Evolutionary conservation across 2,797 vertebrate species (phyloP), one percentile per base, ranked within the genome.

Genomic region (Aplochiton taeniatus): DNA sequence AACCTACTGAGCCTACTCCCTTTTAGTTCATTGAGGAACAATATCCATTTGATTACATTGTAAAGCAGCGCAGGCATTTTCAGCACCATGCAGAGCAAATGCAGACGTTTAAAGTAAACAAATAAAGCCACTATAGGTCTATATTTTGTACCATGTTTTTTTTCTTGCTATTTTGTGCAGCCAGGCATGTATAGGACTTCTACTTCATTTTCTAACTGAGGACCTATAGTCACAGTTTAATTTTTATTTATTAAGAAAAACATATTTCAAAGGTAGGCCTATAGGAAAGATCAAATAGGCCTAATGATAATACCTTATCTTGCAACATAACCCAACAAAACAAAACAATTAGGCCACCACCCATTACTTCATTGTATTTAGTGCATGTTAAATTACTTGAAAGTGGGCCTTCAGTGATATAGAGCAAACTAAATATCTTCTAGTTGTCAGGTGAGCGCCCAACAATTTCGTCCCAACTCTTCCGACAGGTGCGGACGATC

Each of bases 401-500:
- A 46, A 47, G 18, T n/a, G 18, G 43, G 18, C 11, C 19, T 3
- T 31, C 2, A 3, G 6, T 31, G 3, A 2, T 2, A 31, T 31
- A 31, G 31, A 31, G 2, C 31, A 31, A 31, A 31, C 31, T 31
- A 6, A 31, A 31, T 31, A 6, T 31, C 31, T 20, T 16, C 20
- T 58, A 48, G 14, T 45, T 20, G 57, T 63, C 63, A 43, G 68
- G 54, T 52, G 68, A 64, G 1, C 42, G 66, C 42, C 84, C 77
- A n/a, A 12, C 55, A 6, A 74, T 69, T 61, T 93, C 74, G 8
- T 91, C 89, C 89, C 83, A 88, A 72, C 92, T 91, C 84, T 92
- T 97, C 54, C 93, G 93, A 85, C 96, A 99, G 4, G 86, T 95
- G 73, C 63, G 78, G 70, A 93, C 48, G 58, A 98, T 98, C 95